phyloP scores from a whole-genome alignment of 2,113 vertebrate species.

The Sarotherodon lohbergeri region DNA sequence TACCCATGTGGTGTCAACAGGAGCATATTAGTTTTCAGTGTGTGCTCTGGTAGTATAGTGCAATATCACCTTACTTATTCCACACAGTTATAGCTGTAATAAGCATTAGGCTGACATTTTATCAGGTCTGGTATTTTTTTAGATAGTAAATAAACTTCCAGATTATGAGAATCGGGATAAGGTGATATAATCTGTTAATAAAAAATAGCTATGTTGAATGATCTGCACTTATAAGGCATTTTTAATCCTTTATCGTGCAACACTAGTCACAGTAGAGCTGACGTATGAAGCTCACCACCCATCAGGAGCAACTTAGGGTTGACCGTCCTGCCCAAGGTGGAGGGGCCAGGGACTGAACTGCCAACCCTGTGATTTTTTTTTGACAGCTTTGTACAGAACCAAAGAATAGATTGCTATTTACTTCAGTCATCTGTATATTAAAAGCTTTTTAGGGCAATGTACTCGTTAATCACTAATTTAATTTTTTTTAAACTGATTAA shows the following conservation, averaged over 20 bases:
- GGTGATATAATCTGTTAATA: not conserved
- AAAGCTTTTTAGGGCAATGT: not conserved
- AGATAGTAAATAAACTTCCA: conserved; percentile 6
- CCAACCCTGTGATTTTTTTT: not conserved
- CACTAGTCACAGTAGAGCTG: not conserved
- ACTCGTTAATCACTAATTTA: not conserved
- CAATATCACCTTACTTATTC: conserved; percentile 37
- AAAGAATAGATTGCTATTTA: not conserved
- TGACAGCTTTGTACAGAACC: not conserved
- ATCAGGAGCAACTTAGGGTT: not conserved
- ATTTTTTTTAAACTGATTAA: not conserved
- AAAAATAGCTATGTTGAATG: not conserved
- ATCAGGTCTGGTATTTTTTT: conserved; percentile 6
- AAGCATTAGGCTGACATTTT: not conserved
- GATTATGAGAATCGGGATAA: not conserved
- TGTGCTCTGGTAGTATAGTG: not conserved
- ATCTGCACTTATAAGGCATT: not conserved
- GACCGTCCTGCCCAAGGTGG: not conserved
- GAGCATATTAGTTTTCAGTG: conserved; percentile 43
- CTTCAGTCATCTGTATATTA: not conserved
- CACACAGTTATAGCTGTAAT: not conserved
- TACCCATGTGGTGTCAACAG: conserved; percentile 39
- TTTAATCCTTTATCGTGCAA: not conserved
- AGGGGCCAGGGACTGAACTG: not conserved
- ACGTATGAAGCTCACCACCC: not conserved